phyloP scores from a whole-genome alignment of 2,797 vertebrate genomes.

The Liparis tanakae region DNA sequence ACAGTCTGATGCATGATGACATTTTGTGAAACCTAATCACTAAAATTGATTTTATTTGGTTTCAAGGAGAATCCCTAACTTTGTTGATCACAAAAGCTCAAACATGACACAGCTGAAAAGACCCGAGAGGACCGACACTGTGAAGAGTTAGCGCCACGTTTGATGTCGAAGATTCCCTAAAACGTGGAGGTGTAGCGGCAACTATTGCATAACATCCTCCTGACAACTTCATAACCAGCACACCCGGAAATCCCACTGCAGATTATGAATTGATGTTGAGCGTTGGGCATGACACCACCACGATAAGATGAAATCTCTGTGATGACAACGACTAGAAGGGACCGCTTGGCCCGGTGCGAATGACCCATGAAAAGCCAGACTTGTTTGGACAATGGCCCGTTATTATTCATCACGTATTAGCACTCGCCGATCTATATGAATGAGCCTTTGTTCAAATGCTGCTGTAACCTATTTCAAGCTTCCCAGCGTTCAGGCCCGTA shows the following conservation, averaged over 20 bases:
- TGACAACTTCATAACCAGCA: conserved; percentile 28
- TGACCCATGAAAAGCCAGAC: conserved; percentile 2
- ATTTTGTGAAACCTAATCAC: conserved; percentile 65
- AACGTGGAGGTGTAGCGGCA: conserved; percentile 40
- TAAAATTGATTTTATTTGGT: conserved; percentile 46
- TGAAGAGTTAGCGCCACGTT: conserved; percentile 44
- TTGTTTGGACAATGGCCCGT: not conserved
- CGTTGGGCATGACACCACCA: not conserved
- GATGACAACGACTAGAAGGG: conserved; percentile 7
- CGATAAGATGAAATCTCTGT: conserved; percentile 23
- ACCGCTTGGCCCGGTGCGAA: not conserved
- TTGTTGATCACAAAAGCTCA: conserved; percentile 64
- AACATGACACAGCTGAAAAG: conserved; percentile 49
- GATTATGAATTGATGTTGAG: conserved; percentile 24
- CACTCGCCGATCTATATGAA: not conserved
- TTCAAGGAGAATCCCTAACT: conserved; percentile 71
- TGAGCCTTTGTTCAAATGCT: conserved; percentile 8
- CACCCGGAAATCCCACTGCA: conserved; percentile 7
- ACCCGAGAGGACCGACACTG: conserved; percentile 55
- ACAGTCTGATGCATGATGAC: conserved; percentile 65
- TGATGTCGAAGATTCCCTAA: conserved; percentile 59
- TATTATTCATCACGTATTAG: not conserved
- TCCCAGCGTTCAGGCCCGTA: not conserved
- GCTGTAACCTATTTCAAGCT: not conserved
- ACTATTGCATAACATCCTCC: conserved; percentile 26